Conservation (phyloP, 2,888 invertebrate genomes). For the Nezara viridula region DNA sequence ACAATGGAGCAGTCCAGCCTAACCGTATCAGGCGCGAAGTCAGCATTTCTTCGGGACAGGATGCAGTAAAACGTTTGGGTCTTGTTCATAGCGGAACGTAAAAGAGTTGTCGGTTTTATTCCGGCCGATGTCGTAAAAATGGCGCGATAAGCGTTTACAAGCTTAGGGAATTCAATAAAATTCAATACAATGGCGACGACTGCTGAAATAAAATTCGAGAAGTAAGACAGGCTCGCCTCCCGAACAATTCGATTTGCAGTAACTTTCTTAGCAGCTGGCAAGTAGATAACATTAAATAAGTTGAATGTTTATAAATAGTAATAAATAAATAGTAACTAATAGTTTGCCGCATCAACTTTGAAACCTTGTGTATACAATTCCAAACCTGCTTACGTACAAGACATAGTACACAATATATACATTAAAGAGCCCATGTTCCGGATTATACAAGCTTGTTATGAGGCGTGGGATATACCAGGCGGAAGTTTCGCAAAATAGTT, state of each 20-base stretch:
- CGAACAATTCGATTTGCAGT: background rate
- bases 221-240: background rate
- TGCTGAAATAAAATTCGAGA: background rate
- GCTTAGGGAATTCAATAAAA: background rate
- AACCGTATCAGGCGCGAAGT: background rate
- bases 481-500: no score
- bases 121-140: background rate
- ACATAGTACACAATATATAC: no score
- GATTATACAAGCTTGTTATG: no score
- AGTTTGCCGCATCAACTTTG: no score
- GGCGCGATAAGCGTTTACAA: background rate
- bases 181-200: background rate
- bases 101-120: background rate
- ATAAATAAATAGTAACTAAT: no score
- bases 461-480: no score
- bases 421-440: no score
- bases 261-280: background rate
- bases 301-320: no score
- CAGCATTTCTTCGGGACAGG: background rate
- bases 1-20: background rate
- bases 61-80: background rate
- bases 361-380: no score
- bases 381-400: no score
- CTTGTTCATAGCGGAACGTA: background rate
- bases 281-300: background rate